A percentile compares a stretch with the other conserved stretches of the same genome.
phyloP scores from a whole-genome alignment of 1,140 invertebrate species.

The Leptinotarsa defecta region DNA sequence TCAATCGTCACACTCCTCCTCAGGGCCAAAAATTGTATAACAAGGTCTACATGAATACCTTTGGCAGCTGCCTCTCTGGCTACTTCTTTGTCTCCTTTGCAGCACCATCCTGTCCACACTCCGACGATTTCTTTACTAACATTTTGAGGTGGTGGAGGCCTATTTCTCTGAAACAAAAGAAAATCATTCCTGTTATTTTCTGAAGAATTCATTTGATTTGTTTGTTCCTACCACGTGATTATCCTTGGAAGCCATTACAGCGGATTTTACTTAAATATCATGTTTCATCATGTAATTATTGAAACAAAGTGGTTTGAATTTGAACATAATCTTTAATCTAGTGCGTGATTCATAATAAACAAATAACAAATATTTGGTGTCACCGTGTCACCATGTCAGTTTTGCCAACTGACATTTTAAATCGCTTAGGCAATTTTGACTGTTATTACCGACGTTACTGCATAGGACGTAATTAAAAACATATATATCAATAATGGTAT shows the following conservation, averaged over 20 bases:
- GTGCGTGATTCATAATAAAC: background rate
- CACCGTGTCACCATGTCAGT: no score
- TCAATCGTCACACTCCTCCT: conserved; percentile 61
- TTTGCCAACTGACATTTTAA: no score
- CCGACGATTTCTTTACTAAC: conserved; percentile 47
- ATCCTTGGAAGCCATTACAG: background rate
- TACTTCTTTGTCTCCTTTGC: conserved; percentile 64
- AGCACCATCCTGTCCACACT: conserved; percentile 60
- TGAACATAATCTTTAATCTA: background rate
- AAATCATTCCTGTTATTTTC: background rate
- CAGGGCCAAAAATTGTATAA: conserved; percentile 62
- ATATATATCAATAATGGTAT: no score
- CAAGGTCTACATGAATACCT: conserved; percentile 65
- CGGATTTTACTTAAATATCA: background rate
- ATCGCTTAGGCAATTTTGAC: no score
- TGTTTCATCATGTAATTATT: background rate
- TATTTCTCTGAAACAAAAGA: conserved; percentile 18
- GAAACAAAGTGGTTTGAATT: background rate
- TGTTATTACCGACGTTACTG: no score
- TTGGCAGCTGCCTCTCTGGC: conserved; percentile 69
- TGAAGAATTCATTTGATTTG: background rate
- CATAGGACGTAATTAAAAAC: no score
- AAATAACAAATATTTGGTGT: background rate
- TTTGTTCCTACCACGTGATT: background rate
- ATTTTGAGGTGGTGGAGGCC: conserved; percentile 41